phyloP scores from a whole-genome alignment of 2,888 invertebrate genomes.

The Xiphydria camelus region DNA sequence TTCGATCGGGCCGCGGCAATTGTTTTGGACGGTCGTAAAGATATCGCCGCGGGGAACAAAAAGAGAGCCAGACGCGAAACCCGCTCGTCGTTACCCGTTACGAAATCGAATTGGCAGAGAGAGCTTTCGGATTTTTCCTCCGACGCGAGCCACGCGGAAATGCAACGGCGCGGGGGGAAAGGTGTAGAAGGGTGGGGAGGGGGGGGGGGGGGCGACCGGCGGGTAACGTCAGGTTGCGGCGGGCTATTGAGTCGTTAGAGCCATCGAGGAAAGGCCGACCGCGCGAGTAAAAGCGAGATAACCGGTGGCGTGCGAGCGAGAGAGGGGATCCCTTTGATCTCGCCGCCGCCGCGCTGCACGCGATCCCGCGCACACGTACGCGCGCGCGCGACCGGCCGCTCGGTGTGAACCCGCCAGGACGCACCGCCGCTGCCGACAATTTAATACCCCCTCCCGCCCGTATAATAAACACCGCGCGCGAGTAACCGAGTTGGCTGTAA shows the following conservation, averaged over 20 bases:
- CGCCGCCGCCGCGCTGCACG: slow-evolving; percentile 55
- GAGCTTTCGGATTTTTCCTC: no score
- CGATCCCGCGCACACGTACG: slow-evolving; percentile 47
- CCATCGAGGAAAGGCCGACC: slow-evolving; percentile 10
- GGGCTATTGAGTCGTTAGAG: slow-evolving; percentile 23
- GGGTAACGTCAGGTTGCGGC: slow-evolving; percentile 13
- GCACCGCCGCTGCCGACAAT: slow-evolving; percentile 36
- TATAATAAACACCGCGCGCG: slow-evolving; percentile 23
- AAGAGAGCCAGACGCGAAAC: no score
- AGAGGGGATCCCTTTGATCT: slow-evolving; percentile 46
- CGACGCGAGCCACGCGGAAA: background rate
- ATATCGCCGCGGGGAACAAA: no score
- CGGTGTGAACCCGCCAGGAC: slow-evolving; percentile 40
- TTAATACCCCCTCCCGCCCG: slow-evolving; percentile 36
- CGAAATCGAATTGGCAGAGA: no score
- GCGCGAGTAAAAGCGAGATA: slow-evolving; percentile 11
- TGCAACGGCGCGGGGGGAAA: slow-evolving; percentile 10
- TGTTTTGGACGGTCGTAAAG: no score
- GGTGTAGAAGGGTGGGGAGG: slow-evolving; percentile 4
- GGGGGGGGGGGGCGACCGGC: slow-evolving; percentile 4
- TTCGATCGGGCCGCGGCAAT: no score
- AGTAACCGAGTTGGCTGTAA: slow-evolving; percentile 45
- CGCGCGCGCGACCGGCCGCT: slow-evolving; percentile 28
- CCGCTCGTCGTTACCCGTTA: no score
- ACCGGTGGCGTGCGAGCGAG: slow-evolving; percentile 6